Evolutionary conservation across 2,113 vertebrate species (phyloP).

Genomic region (Atlantisia rogersi): DNA sequence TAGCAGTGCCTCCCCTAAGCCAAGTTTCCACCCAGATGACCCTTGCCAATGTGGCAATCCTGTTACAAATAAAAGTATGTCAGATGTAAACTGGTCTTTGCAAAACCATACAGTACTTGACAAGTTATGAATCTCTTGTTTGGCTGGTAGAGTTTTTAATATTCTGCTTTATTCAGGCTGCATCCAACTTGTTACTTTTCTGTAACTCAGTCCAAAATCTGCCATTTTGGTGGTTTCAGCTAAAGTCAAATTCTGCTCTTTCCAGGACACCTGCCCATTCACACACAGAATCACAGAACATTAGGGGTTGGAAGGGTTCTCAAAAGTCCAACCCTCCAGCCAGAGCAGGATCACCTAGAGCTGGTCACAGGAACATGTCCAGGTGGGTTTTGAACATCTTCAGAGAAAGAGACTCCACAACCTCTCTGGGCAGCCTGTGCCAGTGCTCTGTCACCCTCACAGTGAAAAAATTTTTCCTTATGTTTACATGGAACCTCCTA

Average conservation of each 20-base stretch:
- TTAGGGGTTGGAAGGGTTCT: too few species aligned
- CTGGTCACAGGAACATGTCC: too few species aligned
- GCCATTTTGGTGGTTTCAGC: neutral
- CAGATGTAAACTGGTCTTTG: neutral
- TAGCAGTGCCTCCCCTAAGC: neutral
- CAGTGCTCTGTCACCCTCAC: too few species aligned
- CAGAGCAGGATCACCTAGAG: too few species aligned
- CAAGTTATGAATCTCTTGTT: neutral
- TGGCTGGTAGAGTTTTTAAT: neutral
- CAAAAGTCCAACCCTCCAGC: too few species aligned
- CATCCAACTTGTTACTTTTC: neutral
- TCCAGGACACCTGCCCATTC: neutral
- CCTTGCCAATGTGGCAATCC: neutral
- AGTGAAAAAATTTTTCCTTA: too few species aligned
- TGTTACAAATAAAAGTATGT: neutral
- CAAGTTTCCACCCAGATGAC: neutral
- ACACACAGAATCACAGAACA: too few species aligned
- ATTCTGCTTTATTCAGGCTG: neutral
- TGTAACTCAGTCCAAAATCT: neutral
- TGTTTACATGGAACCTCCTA: too few species aligned
- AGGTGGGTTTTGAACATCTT: too few species aligned
- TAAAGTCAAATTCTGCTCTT: neutral
- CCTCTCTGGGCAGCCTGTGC: too few species aligned
- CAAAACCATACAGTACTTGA: neutral
- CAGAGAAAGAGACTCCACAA: too few species aligned